A percentile compares a stretch with the other conserved stretches of the same genome.
Conservation (phyloP, 2,113 vertebrate species). For the Psephotus haematonotus region DNA sequence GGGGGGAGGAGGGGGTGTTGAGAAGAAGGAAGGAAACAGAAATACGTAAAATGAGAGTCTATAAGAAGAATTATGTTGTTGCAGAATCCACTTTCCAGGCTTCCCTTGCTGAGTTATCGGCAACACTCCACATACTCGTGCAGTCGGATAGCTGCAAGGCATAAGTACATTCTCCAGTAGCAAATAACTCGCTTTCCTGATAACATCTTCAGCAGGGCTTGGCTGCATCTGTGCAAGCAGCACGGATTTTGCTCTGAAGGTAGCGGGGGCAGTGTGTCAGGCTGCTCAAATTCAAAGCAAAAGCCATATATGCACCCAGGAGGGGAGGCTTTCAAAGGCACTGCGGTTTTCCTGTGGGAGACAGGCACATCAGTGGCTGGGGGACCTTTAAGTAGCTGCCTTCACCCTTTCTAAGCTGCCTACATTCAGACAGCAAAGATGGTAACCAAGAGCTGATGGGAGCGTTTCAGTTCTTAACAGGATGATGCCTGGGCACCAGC, state of each 20-base stretch:
- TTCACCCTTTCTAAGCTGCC: neutral
- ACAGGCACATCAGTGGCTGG: neutral
- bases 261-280: neutral
- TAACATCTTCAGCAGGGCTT: conserved; percentile 18
- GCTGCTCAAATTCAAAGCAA: neutral
- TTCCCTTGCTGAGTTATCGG: neutral
- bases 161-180: conserved; percentile 30
- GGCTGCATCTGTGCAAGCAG: neutral
- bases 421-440: neutral
- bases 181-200: conserved; percentile 36
- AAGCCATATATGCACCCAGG: neutral
- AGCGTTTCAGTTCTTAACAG: rapidly evolving
- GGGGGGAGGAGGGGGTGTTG: neutral
- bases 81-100: conserved; percentile 5
- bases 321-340: neutral
- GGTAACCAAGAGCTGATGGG: neutral
- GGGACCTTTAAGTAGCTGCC: neutral
- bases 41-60: conserved; percentile 10
- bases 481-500: neutral
- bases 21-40: conserved; percentile 27
- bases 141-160: neutral
- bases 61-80: neutral
- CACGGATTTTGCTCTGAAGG: neutral
- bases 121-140: neutral
- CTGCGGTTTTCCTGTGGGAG: neutral